Conservation (phyloP, 2,888 invertebrate species). For the Erpobdella octoculata region DNA sequence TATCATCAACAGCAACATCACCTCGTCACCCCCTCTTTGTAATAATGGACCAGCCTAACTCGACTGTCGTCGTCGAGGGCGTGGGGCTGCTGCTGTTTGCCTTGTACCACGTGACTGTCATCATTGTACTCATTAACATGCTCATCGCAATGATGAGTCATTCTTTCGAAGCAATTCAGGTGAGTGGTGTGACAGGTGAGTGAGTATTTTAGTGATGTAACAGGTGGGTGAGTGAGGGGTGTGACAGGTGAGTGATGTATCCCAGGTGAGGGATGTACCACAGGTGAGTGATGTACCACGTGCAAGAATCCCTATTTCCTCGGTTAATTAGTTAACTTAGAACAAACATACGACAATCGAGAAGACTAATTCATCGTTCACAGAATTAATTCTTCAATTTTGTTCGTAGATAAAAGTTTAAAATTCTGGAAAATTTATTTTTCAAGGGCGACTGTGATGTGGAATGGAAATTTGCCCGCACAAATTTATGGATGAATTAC, state of each 20-base stretch:
- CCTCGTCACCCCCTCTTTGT: slow-evolving; percentile 19
- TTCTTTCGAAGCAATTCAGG: slow-evolving; percentile 63
- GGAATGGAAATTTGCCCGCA: slow-evolving; percentile 45
- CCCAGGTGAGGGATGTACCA: too few species aligned
- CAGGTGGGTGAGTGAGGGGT: too few species aligned
- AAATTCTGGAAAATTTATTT: background rate
- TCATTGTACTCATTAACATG: slow-evolving; percentile 69
- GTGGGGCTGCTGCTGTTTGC: slow-evolving; percentile 61
- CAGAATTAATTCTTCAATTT: too few species aligned
- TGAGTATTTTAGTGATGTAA: background rate
- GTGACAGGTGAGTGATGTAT: too few species aligned
- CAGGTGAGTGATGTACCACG: too few species aligned
- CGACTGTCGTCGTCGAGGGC: slow-evolving; percentile 48
- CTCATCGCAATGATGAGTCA: slow-evolving; percentile 67
- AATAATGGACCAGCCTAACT: slow-evolving; percentile 22
- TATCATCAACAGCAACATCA: background rate
- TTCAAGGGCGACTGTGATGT: slow-evolving; percentile 42
- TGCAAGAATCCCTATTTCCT: too few species aligned
- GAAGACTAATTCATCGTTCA: too few species aligned
- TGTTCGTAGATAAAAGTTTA: background rate
- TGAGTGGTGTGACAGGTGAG: slow-evolving; percentile 32
- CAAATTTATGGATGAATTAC: slow-evolving; percentile 44
- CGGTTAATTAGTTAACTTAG: too few species aligned
- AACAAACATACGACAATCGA: too few species aligned
- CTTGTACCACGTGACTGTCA: slow-evolving; percentile 64